phyloP scores from a whole-genome alignment of 2,113 vertebrate species.

The Laterallus jamaicensis region DNA sequence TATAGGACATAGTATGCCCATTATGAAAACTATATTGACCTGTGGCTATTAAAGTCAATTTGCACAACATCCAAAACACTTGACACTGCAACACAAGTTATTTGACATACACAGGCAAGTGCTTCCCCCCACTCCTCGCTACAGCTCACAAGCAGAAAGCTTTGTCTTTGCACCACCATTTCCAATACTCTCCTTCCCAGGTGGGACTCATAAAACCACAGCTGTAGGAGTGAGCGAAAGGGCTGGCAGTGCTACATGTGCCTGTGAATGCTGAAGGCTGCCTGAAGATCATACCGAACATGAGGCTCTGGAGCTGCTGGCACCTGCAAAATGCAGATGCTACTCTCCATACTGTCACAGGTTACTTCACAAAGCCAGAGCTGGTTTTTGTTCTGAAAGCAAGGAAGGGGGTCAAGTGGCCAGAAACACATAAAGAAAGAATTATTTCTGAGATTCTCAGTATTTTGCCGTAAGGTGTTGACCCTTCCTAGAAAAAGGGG shows the following conservation, averaged over 20 bases:
- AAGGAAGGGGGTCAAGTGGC: neutral
- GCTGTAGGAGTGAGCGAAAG: neutral
- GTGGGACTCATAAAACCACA: neutral
- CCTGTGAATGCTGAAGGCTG: neutral
- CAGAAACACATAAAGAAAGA: neutral
- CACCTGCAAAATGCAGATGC: neutral
- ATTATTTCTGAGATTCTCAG: neutral
- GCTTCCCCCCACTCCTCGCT: fast-evolving
- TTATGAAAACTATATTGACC: neutral
- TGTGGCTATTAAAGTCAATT: neutral
- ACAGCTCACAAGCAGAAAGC: neutral
- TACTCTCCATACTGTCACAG: fast-evolving
- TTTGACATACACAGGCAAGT: neutral
- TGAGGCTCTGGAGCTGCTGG: neutral
- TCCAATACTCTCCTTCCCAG: neutral
- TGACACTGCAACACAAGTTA: neutral
- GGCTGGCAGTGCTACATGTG: neutral
- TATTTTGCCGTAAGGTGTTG: neutral
- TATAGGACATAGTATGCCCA: neutral
- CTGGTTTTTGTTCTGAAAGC: neutral
- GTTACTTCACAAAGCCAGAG: neutral
- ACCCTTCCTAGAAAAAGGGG: neutral
- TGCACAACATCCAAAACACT: neutral
- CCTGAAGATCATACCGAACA: neutral
- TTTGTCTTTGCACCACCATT: neutral